These are phyloP conservation scores for Kryptolebias ocellatus DNA, from an alignment of 2,797 vertebrate species.

Conservation along the genomic window DNA sequence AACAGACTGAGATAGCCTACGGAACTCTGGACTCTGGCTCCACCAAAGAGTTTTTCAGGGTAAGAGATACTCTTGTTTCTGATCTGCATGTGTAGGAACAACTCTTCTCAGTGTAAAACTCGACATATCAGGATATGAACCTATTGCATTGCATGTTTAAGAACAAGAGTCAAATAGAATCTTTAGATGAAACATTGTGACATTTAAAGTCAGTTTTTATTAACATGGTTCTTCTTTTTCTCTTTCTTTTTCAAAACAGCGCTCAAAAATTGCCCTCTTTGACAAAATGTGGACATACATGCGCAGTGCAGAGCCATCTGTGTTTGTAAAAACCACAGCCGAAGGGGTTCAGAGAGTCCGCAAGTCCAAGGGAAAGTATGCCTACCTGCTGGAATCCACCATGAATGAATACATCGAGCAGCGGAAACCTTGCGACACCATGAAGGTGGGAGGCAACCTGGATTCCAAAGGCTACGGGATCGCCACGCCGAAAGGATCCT, in stretches of 20 bases:
- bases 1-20: constrained; percentile 98
- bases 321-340: constrained; percentile 98
- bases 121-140: too few species aligned
- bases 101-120: neutral
- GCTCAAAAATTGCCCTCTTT: constrained; percentile 99
- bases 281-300: constrained; percentile 99
- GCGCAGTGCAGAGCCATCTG: constrained; percentile 97
- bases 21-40: constrained; percentile 98
- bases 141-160: neutral
- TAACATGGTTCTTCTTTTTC: constrained; percentile 1
- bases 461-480: constrained; percentile 99
- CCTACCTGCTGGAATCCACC: constrained; percentile 98
- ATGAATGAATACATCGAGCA: constrained; percentile 99
- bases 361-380: constrained; percentile 99
- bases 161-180: neutral
- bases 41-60: constrained; percentile 99
- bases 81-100: neutral
- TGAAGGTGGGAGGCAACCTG: constrained; percentile 99
- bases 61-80: constrained; percentile 72
- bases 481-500: constrained; percentile 99
- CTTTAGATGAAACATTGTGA: neutral
- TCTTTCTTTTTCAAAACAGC: constrained; percentile 76
- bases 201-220: too few species aligned
- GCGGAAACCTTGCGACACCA: constrained; percentile 98
- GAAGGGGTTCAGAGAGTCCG: constrained; percentile 97